A percentile compares a stretch with the other conserved stretches of the same genome.
These are phyloP conservation scores for Azemiops feae DNA, from an alignment of 2,113 vertebrate genomes.

Conservation along the genomic window DNA sequence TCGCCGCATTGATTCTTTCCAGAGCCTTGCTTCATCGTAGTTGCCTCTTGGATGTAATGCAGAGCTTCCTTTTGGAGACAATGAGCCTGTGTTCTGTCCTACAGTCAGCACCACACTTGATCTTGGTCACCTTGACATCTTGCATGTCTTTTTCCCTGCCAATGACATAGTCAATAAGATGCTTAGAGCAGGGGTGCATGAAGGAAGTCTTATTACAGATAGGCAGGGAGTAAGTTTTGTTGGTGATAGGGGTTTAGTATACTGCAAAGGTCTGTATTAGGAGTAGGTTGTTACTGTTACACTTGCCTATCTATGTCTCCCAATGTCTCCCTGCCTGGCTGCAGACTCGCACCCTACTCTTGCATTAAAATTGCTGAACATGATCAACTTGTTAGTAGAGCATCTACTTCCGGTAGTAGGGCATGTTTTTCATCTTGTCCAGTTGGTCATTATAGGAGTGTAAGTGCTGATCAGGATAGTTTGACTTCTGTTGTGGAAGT, in stretches of 20 bases:
- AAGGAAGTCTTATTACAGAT: neutral
- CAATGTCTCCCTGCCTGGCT: neutral
- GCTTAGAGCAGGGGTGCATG: neutral
- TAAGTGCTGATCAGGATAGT: neutral
- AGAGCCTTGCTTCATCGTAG: neutral
- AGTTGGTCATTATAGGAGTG: neutral
- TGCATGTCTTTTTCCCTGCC: neutral
- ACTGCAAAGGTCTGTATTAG: neutral
- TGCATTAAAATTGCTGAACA: neutral
- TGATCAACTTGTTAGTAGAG: neutral
- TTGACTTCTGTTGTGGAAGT: neutral
- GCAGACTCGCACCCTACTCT: neutral
- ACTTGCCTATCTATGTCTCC: neutral
- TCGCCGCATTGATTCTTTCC: neutral
- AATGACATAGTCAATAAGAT: neutral
- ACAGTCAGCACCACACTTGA: neutral
- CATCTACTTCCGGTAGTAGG: neutral
- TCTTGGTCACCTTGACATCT: neutral
- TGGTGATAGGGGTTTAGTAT: neutral
- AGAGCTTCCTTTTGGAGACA: neutral
- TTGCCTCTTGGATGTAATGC: neutral
- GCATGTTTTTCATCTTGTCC: neutral
- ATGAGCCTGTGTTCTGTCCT: neutral
- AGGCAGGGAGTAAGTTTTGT: neutral
- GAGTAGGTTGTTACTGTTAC: neutral